Evolutionary conservation across 2,888 invertebrate species (phyloP), one percentile per base, ranked within the genome.

Genomic region (Temnothorax ravouxi): DNA sequence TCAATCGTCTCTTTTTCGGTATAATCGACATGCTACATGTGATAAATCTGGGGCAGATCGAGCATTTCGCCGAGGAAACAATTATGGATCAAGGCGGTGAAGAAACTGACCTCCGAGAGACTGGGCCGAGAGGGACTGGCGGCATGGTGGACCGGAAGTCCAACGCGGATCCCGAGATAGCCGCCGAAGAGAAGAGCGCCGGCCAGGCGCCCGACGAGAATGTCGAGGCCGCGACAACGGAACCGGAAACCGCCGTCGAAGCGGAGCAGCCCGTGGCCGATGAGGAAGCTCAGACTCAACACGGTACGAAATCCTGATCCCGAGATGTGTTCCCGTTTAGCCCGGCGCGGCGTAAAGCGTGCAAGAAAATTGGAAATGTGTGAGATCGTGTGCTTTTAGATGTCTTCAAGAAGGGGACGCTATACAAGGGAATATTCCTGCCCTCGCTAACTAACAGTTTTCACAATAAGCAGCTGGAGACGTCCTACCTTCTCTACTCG

Each of bases 401-500:
- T 89, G 96, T 96, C 62, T 97, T 98, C 94, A 97, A 98, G 93
- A 96, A 97, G 85, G 98, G 98, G 21, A 96, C 97, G 67, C 97
- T 97, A 94, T 97, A 97, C 95, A 97, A 97, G 94, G 98, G 98
- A 74, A 98, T 98, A 91, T 97, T 98, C 91, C 97, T 98, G 95
- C 98, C 98, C 4, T 97, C 98, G 38, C 95, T 98, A 76, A 98
- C 97, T 76, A 98, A 98, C 95, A 97, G 97, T 92, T 99, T 99
- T 95, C 97, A 97, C 95, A 96, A 96, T 90, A 96, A 96, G 91
- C 96, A 97, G 91, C 95, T 98, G 92, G 99, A 99, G 95, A 95
- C 97, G 83, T 98, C 98, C 38, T 99, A 98, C 94, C 97, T 98
- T 93, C 96, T 97, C 91, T 99, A 99, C 95, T 98, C 98, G 3